Evolutionary conservation across 2,113 vertebrate genomes (phyloP), one percentile per base, ranked within the genome.

Genomic region (Geothlypis trichas): DNA sequence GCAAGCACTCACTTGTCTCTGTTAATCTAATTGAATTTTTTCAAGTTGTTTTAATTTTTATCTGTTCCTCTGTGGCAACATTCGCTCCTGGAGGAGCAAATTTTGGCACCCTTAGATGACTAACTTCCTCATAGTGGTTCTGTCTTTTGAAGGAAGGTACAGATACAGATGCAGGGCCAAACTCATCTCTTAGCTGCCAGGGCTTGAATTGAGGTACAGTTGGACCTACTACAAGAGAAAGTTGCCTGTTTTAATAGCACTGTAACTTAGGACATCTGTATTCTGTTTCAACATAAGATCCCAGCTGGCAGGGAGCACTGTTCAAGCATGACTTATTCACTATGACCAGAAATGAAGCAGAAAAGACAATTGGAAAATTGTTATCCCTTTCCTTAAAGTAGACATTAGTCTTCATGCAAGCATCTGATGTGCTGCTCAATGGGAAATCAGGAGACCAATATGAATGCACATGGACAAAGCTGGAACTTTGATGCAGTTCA

Each of bases 1-100:
- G 96, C 91, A 96, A 94, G 93, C 94, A 90, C 85, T 96, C 86
- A 90, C 97, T 96, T 97, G 93, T 96, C 95, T 93, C 91, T 96
- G 89, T 71, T 96, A 96, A 97, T 96, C 95, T 97, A 97, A 97
- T 97, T 97, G 96, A 96, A 72, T 96, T 96, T 96, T 95, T 96
- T 93, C 54, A 96, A 90, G 74, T 87, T 93, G 76, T 90, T 96
- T 94, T 97, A 83, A 84, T 94, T 97, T 95, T 96, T 96, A 76
- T 96, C 84, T 84, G 35, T 49, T 90, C 74, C 87, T 87, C 65
- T 35, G 47, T 76, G 65, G 77, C 94, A 93, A 68, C 6, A 21
- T 49, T 89, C 5, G 0, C 74, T 93, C 79, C 71, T 39, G 41
- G 27, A 95, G 75, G 49, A 84, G 91, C 59, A 87, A 41, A 82